phyloP scores from a whole-genome alignment of 2,888 invertebrate species.

The Erebia aethiops region DNA sequence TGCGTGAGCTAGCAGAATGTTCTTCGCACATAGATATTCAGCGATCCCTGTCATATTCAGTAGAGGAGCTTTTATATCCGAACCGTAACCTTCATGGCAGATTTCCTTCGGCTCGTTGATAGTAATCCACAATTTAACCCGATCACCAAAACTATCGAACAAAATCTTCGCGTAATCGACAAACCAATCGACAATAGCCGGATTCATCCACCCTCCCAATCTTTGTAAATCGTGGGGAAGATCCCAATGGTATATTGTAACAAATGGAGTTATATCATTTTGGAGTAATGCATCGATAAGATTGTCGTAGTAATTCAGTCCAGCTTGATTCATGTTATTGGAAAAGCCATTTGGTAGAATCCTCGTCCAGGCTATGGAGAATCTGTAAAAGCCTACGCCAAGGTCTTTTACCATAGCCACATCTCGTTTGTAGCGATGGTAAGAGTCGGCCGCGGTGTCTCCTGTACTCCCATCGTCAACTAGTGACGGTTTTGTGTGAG shows the following conservation, averaged over 20 bases:
- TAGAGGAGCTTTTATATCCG: slow-evolving; percentile 58
- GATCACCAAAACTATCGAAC: slow-evolving; percentile 73
- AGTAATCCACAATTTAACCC: slow-evolving; percentile 83
- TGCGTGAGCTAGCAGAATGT: slow-evolving; percentile 82
- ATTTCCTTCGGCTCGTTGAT: slow-evolving; percentile 82
- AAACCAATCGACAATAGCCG: slow-evolving; percentile 72
- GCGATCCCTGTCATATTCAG: slow-evolving; percentile 68
- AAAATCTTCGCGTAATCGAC: slow-evolving; percentile 73
- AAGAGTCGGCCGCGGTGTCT: slow-evolving; percentile 84
- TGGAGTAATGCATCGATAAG: slow-evolving; percentile 80
- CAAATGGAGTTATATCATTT: slow-evolving; percentile 77
- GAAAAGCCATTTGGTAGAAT: slow-evolving; percentile 83
- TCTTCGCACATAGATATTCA: slow-evolving; percentile 80
- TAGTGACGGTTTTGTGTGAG: slow-evolving; percentile 53
- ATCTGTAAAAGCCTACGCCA: slow-evolving; percentile 79
- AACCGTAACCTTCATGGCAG: slow-evolving; percentile 73
- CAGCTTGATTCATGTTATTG: slow-evolving; percentile 82
- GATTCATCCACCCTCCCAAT: slow-evolving; percentile 82
- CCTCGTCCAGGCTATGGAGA: slow-evolving; percentile 86
- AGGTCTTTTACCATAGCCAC: slow-evolving; percentile 69
- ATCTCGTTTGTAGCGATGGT: slow-evolving; percentile 83
- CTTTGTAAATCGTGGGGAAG: slow-evolving; percentile 79
- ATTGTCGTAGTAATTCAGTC: slow-evolving; percentile 85
- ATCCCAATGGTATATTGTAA: slow-evolving; percentile 83
- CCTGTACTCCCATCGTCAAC: slow-evolving; percentile 63